phyloP scores from a whole-genome alignment of 2,888 invertebrate species.

The Campoplex capitator region DNA sequence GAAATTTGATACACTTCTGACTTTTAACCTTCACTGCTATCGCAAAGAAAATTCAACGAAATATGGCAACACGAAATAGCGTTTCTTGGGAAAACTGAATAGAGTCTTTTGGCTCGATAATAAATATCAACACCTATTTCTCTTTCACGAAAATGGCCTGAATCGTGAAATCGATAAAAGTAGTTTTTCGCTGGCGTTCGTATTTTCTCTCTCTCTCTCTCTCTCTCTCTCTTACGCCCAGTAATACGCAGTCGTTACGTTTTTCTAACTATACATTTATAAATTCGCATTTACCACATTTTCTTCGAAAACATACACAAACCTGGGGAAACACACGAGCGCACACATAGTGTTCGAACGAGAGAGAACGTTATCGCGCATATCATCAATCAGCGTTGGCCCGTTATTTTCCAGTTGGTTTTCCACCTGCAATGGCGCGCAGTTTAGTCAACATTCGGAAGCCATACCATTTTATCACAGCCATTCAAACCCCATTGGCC shows the following conservation, averaged over 20 bases:
- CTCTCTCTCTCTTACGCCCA: neutral
- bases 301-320: constrained; percentile 65
- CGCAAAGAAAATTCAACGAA: neutral
- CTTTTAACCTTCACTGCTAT: neutral
- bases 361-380: constrained; percentile 66
- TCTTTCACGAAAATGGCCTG: neutral
- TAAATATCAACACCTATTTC: constrained; percentile 14
- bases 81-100: neutral
- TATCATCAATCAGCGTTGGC: constrained; percentile 73
- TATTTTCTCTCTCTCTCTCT: constrained; percentile 1
- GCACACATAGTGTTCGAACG: constrained; percentile 39
- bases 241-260: constrained; percentile 23
- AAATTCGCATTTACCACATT: constrained; percentile 67
- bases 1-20: neutral
- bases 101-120: neutral
- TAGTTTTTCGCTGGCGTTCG: constrained; percentile 10
- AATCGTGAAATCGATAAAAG: constrained; percentile 26
- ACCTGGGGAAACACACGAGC: constrained; percentile 28
- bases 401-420: constrained; percentile 84
- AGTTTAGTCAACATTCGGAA: constrained; percentile 85
- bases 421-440: constrained; percentile 83
- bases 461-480: constrained; percentile 84
- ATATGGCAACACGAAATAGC: neutral
- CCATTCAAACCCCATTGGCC: constrained; percentile 85
- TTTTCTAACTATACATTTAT: constrained; percentile 50